phyloP scores from a whole-genome alignment of 2,113 vertebrate species.

The Tor tambroides region DNA sequence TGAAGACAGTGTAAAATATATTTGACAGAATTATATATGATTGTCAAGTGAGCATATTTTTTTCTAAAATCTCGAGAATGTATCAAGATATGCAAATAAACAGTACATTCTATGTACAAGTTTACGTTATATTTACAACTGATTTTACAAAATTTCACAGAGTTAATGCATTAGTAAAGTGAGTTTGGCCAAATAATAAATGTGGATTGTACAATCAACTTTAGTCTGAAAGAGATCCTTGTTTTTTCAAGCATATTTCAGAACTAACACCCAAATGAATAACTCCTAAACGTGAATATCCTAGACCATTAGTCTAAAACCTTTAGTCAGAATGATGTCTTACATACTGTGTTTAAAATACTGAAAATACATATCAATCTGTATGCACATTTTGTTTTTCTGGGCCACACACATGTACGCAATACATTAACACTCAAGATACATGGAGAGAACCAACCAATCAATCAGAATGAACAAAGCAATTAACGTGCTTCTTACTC shows the following conservation, averaged over 20 bases:
- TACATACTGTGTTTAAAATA: slow-evolving; percentile 4
- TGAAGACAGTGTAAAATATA: slow-evolving; percentile 66
- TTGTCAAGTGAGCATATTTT: slow-evolving; percentile 72
- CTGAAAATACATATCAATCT: not conserved
- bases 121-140: slow-evolving; percentile 72
- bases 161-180: slow-evolving; percentile 56
- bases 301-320: not conserved
- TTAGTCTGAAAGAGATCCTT: slow-evolving; percentile 49
- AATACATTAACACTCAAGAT: not conserved
- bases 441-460: not conserved
- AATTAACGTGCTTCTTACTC: not conserved
- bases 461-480: not conserved
- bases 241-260: not conserved
- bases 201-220: slow-evolving; percentile 39
- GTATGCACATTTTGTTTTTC: not conserved
- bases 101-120: slow-evolving; percentile 56
- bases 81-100: slow-evolving; percentile 62
- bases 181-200: slow-evolving; percentile 50
- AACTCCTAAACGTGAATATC: not conserved
- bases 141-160: slow-evolving; percentile 61
- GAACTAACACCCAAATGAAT: not conserved
- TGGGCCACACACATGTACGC: not conserved
- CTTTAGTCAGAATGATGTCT: not conserved
- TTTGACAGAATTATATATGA: slow-evolving; percentile 75
- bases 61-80: slow-evolving; percentile 59